Evolutionary conservation across 1,140 invertebrate species (phyloP).

Genomic region (Drosophila triauraria): DNA sequence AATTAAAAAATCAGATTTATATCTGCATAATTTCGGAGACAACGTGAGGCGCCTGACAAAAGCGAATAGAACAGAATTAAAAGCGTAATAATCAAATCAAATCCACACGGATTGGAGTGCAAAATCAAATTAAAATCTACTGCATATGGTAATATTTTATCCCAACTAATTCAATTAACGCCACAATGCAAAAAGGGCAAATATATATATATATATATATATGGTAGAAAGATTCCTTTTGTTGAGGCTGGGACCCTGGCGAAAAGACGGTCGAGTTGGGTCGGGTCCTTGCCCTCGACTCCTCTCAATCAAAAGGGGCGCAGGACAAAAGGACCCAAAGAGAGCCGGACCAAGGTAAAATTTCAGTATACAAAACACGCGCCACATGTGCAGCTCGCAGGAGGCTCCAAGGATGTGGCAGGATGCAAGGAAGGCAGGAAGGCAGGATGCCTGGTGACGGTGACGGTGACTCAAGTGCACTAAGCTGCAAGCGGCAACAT

Average conservation of each 20-base stretch:
- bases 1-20: slow-evolving; percentile 61
- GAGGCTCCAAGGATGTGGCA: slow-evolving; percentile 18
- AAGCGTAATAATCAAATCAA: slow-evolving; percentile 52
- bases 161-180: slow-evolving; percentile 76
- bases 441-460: slow-evolving; percentile 37
- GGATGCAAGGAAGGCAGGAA: slow-evolving; percentile 9
- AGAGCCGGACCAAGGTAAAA: slow-evolving; percentile 58
- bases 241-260: slow-evolving; percentile 40
- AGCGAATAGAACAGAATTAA: slow-evolving; percentile 24
- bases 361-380: slow-evolving; percentile 77
- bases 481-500: slow-evolving; percentile 81
- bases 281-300: slow-evolving; percentile 73
- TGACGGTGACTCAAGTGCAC: slow-evolving; percentile 77
- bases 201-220: slow-evolving; percentile 11
- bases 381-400: slow-evolving; percentile 36
- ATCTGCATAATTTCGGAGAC: slow-evolving; percentile 66
- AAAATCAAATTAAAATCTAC: slow-evolving; percentile 65
- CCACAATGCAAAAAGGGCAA: slow-evolving; percentile 64
- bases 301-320: slow-evolving; percentile 32
- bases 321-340: slow-evolving; percentile 27
- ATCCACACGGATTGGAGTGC: slow-evolving; percentile 41
- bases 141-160: slow-evolving; percentile 62
- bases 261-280: slow-evolving; percentile 38
- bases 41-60: slow-evolving; percentile 58
- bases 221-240: slow-evolving; percentile 44